phyloP scores from a whole-genome alignment of 2,797 vertebrate species.

The Enteromius argenteus region DNA sequence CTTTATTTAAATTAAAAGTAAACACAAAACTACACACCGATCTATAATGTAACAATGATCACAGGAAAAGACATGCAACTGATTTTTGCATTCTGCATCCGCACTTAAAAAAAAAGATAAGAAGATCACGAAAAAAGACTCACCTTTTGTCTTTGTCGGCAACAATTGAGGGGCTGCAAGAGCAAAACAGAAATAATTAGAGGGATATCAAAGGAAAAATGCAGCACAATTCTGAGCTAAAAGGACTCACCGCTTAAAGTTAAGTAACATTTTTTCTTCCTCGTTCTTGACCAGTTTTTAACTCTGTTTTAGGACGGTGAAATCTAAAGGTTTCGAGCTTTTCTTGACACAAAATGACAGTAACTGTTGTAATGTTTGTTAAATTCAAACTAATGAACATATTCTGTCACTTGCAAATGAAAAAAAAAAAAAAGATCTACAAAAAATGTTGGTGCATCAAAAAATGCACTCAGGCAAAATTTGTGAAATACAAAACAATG shows the following conservation, averaged over 20 bases:
- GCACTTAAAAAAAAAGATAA: background rate
- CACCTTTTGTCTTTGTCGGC: slow-evolving; percentile 83
- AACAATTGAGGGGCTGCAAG: slow-evolving; percentile 76
- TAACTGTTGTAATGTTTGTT: slow-evolving; percentile 68
- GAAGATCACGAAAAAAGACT: slow-evolving; percentile 54
- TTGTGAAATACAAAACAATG: background rate
- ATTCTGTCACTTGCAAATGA: slow-evolving; percentile 70
- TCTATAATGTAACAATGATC: background rate
- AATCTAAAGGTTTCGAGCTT: slow-evolving; percentile 71
- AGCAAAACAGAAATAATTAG: slow-evolving; percentile 51
- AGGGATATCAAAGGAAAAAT: background rate
- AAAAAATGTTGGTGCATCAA: slow-evolving; percentile 67
- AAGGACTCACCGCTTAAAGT: slow-evolving; percentile 69
- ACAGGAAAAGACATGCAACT: slow-evolving; percentile 11
- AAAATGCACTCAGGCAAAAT: slow-evolving; percentile 55
- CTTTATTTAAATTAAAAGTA: background rate
- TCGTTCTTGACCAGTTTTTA: slow-evolving; percentile 64
- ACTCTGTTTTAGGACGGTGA: slow-evolving; percentile 75
- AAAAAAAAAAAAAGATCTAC: slow-evolving; percentile 56
- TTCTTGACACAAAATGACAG: slow-evolving; percentile 70
- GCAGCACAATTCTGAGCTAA: background rate
- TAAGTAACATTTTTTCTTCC: slow-evolving; percentile 77
- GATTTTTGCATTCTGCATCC: background rate
- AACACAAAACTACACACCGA: background rate
- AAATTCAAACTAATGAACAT: slow-evolving; percentile 76